Conservation (phyloP, 2,113 vertebrate genomes). For the Phaetusa simplex region DNA sequence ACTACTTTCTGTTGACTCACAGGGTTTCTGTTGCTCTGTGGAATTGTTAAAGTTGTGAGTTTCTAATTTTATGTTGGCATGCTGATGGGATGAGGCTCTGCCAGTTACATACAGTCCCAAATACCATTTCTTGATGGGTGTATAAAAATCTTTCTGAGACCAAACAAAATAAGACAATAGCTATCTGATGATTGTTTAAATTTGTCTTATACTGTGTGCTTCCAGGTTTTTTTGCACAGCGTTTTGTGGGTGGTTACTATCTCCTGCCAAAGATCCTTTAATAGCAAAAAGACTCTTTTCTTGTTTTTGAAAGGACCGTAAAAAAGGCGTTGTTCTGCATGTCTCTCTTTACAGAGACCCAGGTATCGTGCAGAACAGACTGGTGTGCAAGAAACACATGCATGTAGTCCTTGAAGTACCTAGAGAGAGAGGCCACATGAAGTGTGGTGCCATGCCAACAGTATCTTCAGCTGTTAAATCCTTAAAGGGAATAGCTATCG, state of each 20-base stretch:
- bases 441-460: not conserved
- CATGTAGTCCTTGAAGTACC: not conserved
- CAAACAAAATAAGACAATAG: not conserved
- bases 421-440: not conserved
- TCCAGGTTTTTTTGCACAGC: not conserved
- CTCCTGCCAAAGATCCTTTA: not conserved
- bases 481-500: not conserved
- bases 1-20: conserved; percentile 35
- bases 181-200: not conserved
- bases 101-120: conserved; percentile 51
- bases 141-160: not conserved
- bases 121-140: conserved; percentile 5
- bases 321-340: not conserved
- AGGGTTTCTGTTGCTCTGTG: conserved; percentile 1
- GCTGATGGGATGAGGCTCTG: not conserved
- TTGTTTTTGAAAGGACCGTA: not conserved
- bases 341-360: not conserved
- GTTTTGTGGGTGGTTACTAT: not conserved
- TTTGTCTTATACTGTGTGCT: not conserved
- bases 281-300: not conserved
- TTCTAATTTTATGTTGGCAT: conserved; percentile 50
- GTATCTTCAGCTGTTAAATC: not conserved
- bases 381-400: not conserved
- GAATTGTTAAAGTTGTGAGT: conserved; percentile 36
- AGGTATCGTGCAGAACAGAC: not conserved